Conservation (phyloP, 2,797 vertebrate species). For the Netta rufina region DNA sequence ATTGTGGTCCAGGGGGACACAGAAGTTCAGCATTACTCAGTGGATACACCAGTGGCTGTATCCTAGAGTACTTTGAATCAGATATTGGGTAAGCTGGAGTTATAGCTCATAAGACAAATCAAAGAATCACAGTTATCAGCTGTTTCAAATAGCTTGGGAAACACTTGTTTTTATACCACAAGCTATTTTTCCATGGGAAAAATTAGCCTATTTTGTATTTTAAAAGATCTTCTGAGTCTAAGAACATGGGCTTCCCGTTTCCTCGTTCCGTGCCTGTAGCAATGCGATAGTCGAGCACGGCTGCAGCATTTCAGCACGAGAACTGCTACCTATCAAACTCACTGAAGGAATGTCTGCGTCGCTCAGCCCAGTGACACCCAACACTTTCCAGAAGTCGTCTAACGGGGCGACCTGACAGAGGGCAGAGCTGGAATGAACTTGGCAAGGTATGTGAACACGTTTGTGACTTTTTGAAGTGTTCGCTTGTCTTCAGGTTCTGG, state of each 20-base stretch:
- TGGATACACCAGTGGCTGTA: neutral
- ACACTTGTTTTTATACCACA: neutral
- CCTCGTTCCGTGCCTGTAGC: neutral
- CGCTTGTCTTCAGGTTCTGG: slow-evolving; percentile 17
- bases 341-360: slow-evolving; percentile 43
- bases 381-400: slow-evolving; percentile 54
- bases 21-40: neutral
- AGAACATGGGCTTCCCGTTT: neutral
- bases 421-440: slow-evolving; percentile 29
- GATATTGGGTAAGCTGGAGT: neutral
- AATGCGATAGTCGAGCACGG: neutral
- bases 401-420: slow-evolving; percentile 19
- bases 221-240: neutral
- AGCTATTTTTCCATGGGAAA: neutral
- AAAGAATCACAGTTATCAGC: neutral
- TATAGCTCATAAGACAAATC: neutral
- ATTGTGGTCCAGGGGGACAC: neutral
- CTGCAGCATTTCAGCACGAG: slow-evolving; percentile 36
- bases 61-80: neutral
- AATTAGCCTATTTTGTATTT: neutral
- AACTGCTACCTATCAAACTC: slow-evolving; percentile 32
- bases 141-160: neutral
- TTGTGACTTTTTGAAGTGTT: slow-evolving; percentile 11
- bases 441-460: neutral
- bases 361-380: slow-evolving; percentile 6